Evolutionary conservation across 1,140 invertebrate genomes (phyloP), one percentile per base, ranked within the genome.

Genomic region (Cyrtorhinus lividipennis): DNA sequence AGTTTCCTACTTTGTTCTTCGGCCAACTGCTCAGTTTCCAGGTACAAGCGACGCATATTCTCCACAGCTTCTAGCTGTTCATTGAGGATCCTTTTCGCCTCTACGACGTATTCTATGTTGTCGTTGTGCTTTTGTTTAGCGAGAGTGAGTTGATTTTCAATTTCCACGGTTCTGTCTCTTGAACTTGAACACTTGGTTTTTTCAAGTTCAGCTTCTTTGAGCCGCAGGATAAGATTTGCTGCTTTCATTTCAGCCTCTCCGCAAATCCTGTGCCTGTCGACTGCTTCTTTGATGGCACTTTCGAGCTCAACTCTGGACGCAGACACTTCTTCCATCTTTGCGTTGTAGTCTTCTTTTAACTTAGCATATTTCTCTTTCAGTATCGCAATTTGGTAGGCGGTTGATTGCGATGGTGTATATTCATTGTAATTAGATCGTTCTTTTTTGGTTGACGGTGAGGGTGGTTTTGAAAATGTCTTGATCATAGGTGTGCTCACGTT

Each of bases 271-370:
- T 59, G n/a, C 24, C n/a, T 22, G 27, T 26, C n/a, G n/a, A 30
- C 58, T 10, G 27, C 10, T 5, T 59, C 58, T 30, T 24, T 59
- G 27, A 27, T 30, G 24, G 58, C 24, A 1, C 3, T 18, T 2
- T 59, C 58, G 15, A 27, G 27, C 27, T 59, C 58, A 30, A 59
- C 58, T 10, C 27, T 24, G 24, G 27, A n/a, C 25, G 27, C 18
- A 3, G 58, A 59, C 24, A 59, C 58, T 30, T 59, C 58, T 59
- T 59, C 58, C 15, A 59, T 24, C 38, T 59, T 59, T 12, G 58
- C 24, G 27, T 59, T 59, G 58, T 59, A 59, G 12, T 59, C 58
- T 59, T 30, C n/a, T 30, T 59, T n/a, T 5, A 59, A 30, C n/a
- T 59, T 59, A 15, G 24, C 13, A 18, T 59, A 59, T 18, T 59